Conservation (phyloP, 2,797 vertebrate species). For the Natrix natrix region DNA sequence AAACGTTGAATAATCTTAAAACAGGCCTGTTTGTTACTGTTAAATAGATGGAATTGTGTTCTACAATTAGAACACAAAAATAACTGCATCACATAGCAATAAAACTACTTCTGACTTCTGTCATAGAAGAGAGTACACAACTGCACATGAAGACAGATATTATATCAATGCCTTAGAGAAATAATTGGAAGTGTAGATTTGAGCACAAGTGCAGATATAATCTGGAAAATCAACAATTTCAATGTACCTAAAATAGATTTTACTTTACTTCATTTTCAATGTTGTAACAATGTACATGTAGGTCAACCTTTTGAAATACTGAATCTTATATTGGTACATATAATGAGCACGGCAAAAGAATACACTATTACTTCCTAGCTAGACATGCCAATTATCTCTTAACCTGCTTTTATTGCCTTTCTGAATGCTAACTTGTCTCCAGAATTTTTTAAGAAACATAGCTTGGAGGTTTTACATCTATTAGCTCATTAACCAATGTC, state of each 20-base stretch:
- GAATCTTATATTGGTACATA: too few species aligned
- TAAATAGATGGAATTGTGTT: not conserved
- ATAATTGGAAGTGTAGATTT: not conserved
- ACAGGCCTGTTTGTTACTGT: not conserved
- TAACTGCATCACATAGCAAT: not conserved
- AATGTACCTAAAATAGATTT: not conserved
- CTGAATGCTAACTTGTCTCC: not conserved
- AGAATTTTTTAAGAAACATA: not conserved
- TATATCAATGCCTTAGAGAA: not conserved
- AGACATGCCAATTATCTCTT: too few species aligned
- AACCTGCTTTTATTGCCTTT: not conserved
- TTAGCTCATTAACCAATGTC: not conserved
- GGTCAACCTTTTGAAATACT: not conserved
- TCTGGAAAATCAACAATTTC: not conserved
- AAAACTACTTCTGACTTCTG: slow-evolving; percentile 15
- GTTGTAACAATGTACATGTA: not conserved
- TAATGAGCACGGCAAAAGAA: not conserved
- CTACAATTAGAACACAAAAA: slow-evolving; percentile 2
- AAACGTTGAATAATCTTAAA: not conserved
- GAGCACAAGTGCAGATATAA: not conserved
- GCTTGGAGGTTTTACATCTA: not conserved
- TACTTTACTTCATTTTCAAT: not conserved
- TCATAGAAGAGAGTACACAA: not conserved
- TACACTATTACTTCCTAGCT: not conserved
- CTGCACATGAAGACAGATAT: not conserved